Evolutionary conservation across 2,797 vertebrate genomes (phyloP), one percentile per base, ranked within the genome.

Genomic region (Dicrostonyx torquatus): DNA sequence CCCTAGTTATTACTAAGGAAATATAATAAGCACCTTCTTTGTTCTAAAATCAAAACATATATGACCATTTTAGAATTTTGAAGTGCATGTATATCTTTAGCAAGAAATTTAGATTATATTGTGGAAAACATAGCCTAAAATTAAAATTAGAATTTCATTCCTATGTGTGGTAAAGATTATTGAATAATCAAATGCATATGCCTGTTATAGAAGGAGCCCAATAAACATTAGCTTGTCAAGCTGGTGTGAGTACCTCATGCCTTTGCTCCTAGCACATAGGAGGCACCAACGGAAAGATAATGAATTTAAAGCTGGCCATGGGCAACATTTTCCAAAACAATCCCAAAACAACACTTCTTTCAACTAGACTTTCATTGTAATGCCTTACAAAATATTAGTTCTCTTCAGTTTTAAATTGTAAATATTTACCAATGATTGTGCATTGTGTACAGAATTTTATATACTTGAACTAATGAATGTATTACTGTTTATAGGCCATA

Each of bases 341-440:
- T 53, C 53, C 13, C 24, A 37, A 68, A 48, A 24, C 6, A 66
- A 50, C 18, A 68, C 62, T 58, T 43, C 11, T 34, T 8, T 58
- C 31, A 90, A 80, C 60, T 86, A 40, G 62, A 55, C 15, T 86
- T 55, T 76, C 64, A 80, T 43, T 79, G 6, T 5, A 87, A 48
- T 83, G 1, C 11, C 22, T 93, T 84, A 22, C 1, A 75, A 55
- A 40, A 3, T 40, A 72, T 79, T 86, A 11, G 15, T 80, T 89
- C 88, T 94, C 87, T 66, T 87, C 29, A 64, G 29, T 91, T 84
- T 82, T 87, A 89, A 24, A 87, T 58, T 80, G 90, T 91, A 89
- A 91, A 73, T 43, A 9, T 83, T 89, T 94, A 29, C 5, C 48
- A 37, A 53, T 55, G 80, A 93, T 75, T 66, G 43, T 17, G 2